Percentiles rank a stretch among this genome's conserved stretches.
phyloP scores from a whole-genome alignment of 2,113 vertebrate genomes.

The Chloebia gouldiae region DNA sequence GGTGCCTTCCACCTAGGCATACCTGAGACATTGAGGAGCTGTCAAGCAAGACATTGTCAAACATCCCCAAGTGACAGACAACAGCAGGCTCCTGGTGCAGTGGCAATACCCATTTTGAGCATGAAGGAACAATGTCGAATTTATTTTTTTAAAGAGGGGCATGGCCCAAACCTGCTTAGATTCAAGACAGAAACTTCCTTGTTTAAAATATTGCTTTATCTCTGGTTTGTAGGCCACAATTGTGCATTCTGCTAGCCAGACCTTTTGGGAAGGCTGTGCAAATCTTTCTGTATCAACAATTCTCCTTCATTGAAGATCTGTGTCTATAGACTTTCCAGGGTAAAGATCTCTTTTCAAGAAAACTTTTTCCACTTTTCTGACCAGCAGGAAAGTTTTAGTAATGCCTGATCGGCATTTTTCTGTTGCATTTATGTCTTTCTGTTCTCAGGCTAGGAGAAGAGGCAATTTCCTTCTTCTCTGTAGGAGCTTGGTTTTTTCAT shows the following conservation, averaged over 20 bases:
- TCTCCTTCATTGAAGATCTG: background rate
- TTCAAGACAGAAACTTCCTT: background rate
- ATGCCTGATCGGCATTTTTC: background rate
- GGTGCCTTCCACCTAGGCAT: background rate
- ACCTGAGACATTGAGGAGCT: background rate
- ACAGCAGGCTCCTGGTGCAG: background rate
- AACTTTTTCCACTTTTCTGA: background rate
- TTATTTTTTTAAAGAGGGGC: background rate
- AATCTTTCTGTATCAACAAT: background rate
- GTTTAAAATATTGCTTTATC: background rate
- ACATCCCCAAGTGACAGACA: background rate
- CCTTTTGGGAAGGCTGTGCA: background rate
- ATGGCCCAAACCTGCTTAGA: background rate
- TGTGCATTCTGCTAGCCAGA: background rate
- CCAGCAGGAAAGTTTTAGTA: background rate
- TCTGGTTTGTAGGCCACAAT: background rate
- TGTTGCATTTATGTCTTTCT: background rate
- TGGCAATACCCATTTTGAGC: background rate
- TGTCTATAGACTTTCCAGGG: background rate
- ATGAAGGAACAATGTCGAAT: background rate
- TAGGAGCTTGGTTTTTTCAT: background rate
- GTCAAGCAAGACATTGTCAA: background rate
- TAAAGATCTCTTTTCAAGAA: background rate
- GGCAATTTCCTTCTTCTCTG: background rate
- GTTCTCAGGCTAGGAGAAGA: background rate